phyloP scores from a whole-genome alignment of 2,113 vertebrate genomes.

The Maccullochella peelii region DNA sequence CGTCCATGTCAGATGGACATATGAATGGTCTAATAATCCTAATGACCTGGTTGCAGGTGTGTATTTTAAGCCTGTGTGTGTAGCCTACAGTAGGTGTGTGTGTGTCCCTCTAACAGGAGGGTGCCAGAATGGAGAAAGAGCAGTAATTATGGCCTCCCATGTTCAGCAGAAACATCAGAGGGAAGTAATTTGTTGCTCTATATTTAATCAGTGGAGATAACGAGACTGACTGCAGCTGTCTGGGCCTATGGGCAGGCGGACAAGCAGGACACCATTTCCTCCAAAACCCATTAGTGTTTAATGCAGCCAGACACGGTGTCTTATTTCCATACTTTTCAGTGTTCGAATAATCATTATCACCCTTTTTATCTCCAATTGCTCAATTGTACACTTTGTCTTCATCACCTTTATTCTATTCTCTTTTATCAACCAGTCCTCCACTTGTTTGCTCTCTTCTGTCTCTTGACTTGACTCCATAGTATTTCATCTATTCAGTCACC shows the following conservation, averaged over 20 bases:
- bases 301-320: constrained; percentile 50
- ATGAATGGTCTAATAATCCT: constrained; percentile 55
- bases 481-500: constrained; percentile 26
- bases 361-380: constrained; percentile 38
- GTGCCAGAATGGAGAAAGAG: constrained; percentile 68
- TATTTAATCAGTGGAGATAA: constrained; percentile 83
- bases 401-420: constrained; percentile 3
- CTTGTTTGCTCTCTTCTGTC: constrained; percentile 27
- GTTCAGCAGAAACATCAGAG: constrained; percentile 80
- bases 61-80: constrained; percentile 27
- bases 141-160: constrained; percentile 79
- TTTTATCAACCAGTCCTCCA: constrained; percentile 21
- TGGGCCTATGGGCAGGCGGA: constrained; percentile 70
- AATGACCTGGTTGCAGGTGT: constrained; percentile 59
- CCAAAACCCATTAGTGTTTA: constrained; percentile 75
- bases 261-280: constrained; percentile 77
- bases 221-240: constrained; percentile 76
- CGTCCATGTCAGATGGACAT: constrained; percentile 37
- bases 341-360: constrained; percentile 67
- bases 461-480: constrained; percentile 26
- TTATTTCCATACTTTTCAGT: constrained; percentile 68
- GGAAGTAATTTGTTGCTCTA: constrained; percentile 84
- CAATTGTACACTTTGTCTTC: constrained; percentile 33
- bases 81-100: constrained; percentile 19
- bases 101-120: constrained; percentile 57